Evolutionary conservation across 1,140 invertebrate genomes (phyloP), one percentile per base, ranked within the genome.

Genomic region (Drosophila truncata): DNA sequence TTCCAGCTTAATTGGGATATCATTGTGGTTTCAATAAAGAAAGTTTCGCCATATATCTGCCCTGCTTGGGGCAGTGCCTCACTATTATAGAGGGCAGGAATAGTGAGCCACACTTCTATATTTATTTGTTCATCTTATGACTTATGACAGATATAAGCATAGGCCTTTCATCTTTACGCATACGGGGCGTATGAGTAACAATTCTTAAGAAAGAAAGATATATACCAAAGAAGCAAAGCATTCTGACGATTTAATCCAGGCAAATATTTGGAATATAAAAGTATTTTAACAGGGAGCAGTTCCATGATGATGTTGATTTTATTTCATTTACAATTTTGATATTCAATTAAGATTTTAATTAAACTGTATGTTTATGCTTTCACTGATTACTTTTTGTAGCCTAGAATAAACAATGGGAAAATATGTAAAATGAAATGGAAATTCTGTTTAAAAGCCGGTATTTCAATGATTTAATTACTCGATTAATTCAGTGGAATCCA

Each of bases 151-250:
- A 20, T 46, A 61, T 49, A 27, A 3, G 46, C 11, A 49, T 49
- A 66, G 61, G 49, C 31, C 37, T 65, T 65, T 44, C 66, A 69
- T 66, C 62, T 65, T 46, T 11, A 23, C 10, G 20, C 39, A 23
- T 33, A 33, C 47, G 60, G 13, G 20, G 44, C 33, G 62, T 54
- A 76, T 76, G 50, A 65, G 44, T 76, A 58, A 76, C n/a, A 49
- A 39, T 52, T 52, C 39, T 37, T 5, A 39, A n/a, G 33, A 70
- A 35, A 39, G 13, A 31, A 25, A 39, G 13, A 31, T 31, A 23
- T 18, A n/a, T 47, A 20, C 14, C 16, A 2, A n/a, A 59, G 4
- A 49, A 25, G 16, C 13, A 33, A 61, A 31, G 18, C 31, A 62
- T 74, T 52, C 11, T n/a, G 46, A 62, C 31, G 60, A 4, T 20